Base-by-base conservation (phyloP, 2,888 invertebrate species). In the Glyphotaelius pellucidus region DNA sequence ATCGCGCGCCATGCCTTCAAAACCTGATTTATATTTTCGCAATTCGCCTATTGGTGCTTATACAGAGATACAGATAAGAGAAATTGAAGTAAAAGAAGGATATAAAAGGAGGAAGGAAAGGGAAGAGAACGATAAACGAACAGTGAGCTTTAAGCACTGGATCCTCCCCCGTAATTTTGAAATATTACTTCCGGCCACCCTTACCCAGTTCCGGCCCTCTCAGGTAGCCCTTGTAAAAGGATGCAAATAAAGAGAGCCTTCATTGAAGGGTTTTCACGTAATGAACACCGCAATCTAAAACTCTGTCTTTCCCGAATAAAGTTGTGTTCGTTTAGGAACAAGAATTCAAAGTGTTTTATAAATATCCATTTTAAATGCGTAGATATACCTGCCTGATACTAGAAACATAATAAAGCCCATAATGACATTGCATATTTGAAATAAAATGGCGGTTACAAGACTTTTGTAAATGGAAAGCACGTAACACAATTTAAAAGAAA, bases 111-210 rank as follows among this genome's bases (percentile, higher is more conserved):
- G 19, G 67, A 67, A 67, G 67, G 25, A 67, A 25, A 25, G 67
- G 9, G 25, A 67, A 67, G 67, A 19, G 25, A 25, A 9, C 67
- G 67, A 67, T 25, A 67, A n/a, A 67, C 25, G 25, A 67, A 67
- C 67, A 67, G 19, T 47, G 67, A n/a, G 67, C 67, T 67, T 67
- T 67, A 67, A 67, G 67, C 67, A n/a, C 67, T 67, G 52, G 30
- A 67, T n/a, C 15, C 86, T 47, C 35, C 32, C 32, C 79, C 88
- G 35, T n/a, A 67, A 89, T 89, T 35, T 35, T 80, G 38, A 79
- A 89, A 89, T 89, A 80, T 79, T 31, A 89, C 80, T 35, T 89
- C 88, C 88, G 88, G 88, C 35, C 88, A 35, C 88, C 88, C 88
- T 79, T 79, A 89, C n/a, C 31, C 32, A 79, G 87, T 87, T 89